These are phyloP conservation scores for Sanderia malayensis DNA, from an alignment of 30 jellyfish, hydroid and myxozoan species.

Conservation along the genomic window DNA sequence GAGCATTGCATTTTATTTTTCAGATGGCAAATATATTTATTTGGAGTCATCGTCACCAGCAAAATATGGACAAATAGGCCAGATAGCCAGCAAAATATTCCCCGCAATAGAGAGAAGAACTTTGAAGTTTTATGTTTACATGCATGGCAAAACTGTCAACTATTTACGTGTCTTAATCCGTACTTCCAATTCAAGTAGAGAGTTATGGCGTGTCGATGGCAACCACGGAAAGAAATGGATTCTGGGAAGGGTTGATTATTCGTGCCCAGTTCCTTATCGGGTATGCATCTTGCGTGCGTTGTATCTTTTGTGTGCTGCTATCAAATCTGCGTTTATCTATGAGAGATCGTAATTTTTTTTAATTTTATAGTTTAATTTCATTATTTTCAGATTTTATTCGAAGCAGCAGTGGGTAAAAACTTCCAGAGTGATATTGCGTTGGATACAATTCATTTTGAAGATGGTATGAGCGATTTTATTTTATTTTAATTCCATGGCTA, in stretches of 20 bases:
- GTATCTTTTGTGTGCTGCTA: too few relatives aligned
- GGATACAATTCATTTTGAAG: conserved; percentile 46
- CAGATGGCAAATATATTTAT: conserved; percentile 54
- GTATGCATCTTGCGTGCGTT: too few relatives aligned
- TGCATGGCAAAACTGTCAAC: conserved; percentile 56
- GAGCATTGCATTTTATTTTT: too few relatives aligned
- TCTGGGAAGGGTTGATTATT: conserved; percentile 48
- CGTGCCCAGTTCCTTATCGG: conserved; percentile 43
- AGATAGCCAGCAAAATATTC: conserved; percentile 27
- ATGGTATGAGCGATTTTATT: not conserved
- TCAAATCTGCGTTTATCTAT: too few relatives aligned
- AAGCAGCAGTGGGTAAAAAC: conserved; percentile 55
- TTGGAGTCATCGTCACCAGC: conserved; percentile 57
- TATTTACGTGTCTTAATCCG: conserved; percentile 25
- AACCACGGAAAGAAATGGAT: conserved; percentile 56
- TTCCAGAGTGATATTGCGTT: conserved; percentile 59
- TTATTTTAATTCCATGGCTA: too few relatives aligned
- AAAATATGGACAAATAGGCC: conserved; percentile 49
- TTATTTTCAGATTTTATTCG: conserved; percentile 44
- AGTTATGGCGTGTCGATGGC: conserved; percentile 50
- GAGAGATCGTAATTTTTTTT: too few relatives aligned
- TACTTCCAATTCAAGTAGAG: conserved; percentile 35
- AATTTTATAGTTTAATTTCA: too few relatives aligned
- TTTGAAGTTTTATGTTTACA: conserved; percentile 32
- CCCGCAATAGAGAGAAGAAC: conserved; percentile 37